phyloP scores from a whole-genome alignment of 64 coral and sea anemone genomes.

The Stylophora pistillata region DNA sequence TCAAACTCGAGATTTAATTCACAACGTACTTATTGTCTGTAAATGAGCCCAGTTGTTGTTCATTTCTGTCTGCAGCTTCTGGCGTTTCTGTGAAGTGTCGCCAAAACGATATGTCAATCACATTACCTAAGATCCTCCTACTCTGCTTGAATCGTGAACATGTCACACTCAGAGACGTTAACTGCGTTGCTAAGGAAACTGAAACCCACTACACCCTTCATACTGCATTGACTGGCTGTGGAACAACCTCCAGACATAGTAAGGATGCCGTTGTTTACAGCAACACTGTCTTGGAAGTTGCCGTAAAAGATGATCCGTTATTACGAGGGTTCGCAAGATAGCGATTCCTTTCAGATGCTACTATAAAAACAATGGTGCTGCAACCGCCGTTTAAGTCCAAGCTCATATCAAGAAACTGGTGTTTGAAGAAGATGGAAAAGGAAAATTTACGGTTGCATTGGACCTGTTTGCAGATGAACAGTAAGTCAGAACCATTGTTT shows the following conservation, averaged over 20 bases:
- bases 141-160: constrained; percentile 12
- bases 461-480: neutral
- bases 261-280: constrained; percentile 37
- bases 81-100: neutral
- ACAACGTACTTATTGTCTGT: too few species aligned
- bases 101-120: constrained; percentile 14
- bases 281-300: constrained; percentile 50
- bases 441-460: constrained; percentile 9
- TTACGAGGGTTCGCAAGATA: constrained; percentile 33
- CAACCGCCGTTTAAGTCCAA: neutral
- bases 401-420: constrained; percentile 40
- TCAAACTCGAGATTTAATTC: too few species aligned
- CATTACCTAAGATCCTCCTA: neutral
- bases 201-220: constrained; percentile 35
- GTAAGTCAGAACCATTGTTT: neutral
- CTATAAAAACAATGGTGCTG: constrained; percentile 19
- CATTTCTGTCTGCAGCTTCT: neutral
- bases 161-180: constrained; percentile 33
- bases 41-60: neutral
- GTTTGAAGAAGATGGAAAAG: constrained; percentile 11
- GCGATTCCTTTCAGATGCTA: constrained; percentile 59
- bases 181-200: constrained; percentile 42
- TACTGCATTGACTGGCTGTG: constrained; percentile 52
- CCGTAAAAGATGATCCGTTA: constrained; percentile 18
- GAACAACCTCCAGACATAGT: constrained; percentile 26